Percentiles rank a stretch among this genome's conserved stretches.
These are phyloP conservation scores for Danio jaintianensis DNA, from an alignment of 2,797 vertebrate genomes.

Conservation along the genomic window DNA sequence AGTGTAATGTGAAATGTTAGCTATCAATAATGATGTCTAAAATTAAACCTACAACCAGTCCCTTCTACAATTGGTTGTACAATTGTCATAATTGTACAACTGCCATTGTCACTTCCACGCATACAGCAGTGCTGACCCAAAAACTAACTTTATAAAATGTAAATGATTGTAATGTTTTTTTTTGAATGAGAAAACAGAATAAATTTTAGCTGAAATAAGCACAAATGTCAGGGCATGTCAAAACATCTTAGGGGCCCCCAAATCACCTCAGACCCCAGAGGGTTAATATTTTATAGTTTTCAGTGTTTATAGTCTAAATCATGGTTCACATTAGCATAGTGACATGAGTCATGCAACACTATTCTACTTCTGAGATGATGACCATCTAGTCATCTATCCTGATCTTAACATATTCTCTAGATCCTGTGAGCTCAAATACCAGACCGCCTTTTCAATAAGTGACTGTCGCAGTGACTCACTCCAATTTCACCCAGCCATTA, in stretches of 20 bases:
- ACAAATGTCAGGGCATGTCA: too few species aligned
- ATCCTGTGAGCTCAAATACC: conserved; percentile 12
- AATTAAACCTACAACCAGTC: neutral
- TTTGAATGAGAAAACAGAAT: too few species aligned
- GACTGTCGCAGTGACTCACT: neutral
- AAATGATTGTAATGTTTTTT: too few species aligned
- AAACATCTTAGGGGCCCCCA: too few species aligned
- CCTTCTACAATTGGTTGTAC: too few species aligned
- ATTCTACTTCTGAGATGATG: neutral
- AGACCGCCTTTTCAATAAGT: neutral
- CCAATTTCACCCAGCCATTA: conserved; percentile 10
- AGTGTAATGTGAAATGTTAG: too few species aligned
- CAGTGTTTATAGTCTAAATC: neutral
- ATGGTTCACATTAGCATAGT: neutral
- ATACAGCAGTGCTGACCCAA: too few species aligned
- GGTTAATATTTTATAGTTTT: neutral
- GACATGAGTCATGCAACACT: conserved; percentile 4
- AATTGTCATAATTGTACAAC: too few species aligned
- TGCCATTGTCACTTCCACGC: too few species aligned
- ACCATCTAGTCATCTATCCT: neutral
- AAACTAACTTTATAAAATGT: too few species aligned
- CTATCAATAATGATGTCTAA: neutral
- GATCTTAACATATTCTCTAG: neutral
- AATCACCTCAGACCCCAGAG: too few species aligned
- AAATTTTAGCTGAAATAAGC: too few species aligned